Evolutionary conservation across 2,797 vertebrate species (phyloP).

Genomic region (Amblyraja radiata): DNA sequence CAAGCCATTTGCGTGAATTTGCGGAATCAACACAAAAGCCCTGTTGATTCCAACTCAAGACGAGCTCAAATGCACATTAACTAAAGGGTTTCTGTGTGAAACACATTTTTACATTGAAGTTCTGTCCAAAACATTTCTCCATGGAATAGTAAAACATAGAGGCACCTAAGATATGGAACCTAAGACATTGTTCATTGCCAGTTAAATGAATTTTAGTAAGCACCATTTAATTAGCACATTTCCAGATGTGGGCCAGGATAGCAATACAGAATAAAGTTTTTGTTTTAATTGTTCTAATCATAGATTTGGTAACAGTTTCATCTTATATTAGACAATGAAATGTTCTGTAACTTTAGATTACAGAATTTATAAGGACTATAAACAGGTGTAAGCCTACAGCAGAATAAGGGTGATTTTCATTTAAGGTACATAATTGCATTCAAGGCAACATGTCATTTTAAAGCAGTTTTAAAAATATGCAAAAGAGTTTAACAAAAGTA

Average conservation of each 20-base stretch:
- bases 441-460: not conserved
- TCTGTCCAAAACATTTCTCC: not conserved
- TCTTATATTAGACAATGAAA: not conserved
- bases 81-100: not conserved
- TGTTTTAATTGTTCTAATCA: not conserved
- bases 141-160: not conserved
- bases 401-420: conserved; percentile 3
- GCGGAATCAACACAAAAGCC: no score
- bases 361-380: not conserved
- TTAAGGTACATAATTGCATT: conserved; percentile 13
- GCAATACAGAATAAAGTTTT: not conserved
- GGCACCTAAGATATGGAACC: not conserved
- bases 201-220: not conserved
- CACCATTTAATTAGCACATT: not conserved
- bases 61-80: not conserved
- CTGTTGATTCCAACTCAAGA: no score
- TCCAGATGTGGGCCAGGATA: not conserved
- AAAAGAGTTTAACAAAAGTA: not conserved
- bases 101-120: not conserved
- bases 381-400: not conserved
- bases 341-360: not conserved
- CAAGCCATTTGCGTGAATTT: no score
- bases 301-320: not conserved
- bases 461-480: not conserved
- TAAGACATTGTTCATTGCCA: no score